phyloP scores from a whole-genome alignment of 2,797 vertebrate species.

The Xiphophorus birchmanni region DNA sequence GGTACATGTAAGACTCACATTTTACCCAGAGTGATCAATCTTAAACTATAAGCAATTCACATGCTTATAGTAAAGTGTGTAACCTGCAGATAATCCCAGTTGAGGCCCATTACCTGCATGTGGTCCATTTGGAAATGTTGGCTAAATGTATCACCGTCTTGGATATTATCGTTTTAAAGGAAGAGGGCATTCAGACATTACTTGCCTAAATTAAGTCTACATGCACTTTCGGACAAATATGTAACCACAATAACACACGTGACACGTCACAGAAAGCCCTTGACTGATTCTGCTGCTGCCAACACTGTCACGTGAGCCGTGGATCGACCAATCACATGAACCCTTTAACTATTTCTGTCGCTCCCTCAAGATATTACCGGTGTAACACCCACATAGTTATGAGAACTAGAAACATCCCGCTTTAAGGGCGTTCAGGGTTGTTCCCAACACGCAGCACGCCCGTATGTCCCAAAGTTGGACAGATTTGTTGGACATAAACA shows the following conservation, averaged over 20 bases:
- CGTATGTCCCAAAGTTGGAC: conserved; percentile 41
- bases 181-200: conserved; percentile 6
- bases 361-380: conserved; percentile 60
- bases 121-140: neutral
- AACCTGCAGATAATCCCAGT: neutral
- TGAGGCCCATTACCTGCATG: neutral
- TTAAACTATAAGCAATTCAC: too few species aligned
- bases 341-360: conserved; percentile 77
- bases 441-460: conserved; percentile 11
- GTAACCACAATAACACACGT: conserved; percentile 39
- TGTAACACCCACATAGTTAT: conserved; percentile 66
- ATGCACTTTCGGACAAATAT: conserved; percentile 29
- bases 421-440: conserved; percentile 2
- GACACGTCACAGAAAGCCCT: conserved; percentile 47
- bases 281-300: conserved; percentile 67
- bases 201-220: conserved; percentile 8
- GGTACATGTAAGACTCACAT: neutral
- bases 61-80: neutral
- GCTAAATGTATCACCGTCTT: neutral
- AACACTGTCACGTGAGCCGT: conserved; percentile 72
- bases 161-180: conserved; percentile 10
- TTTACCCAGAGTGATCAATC: neutral
- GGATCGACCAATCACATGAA: conserved; percentile 68
- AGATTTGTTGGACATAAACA: conserved; percentile 32
- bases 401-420: conserved; percentile 50